phyloP scores from a whole-genome alignment of 2,888 invertebrate species.

The Euclidia mi region DNA sequence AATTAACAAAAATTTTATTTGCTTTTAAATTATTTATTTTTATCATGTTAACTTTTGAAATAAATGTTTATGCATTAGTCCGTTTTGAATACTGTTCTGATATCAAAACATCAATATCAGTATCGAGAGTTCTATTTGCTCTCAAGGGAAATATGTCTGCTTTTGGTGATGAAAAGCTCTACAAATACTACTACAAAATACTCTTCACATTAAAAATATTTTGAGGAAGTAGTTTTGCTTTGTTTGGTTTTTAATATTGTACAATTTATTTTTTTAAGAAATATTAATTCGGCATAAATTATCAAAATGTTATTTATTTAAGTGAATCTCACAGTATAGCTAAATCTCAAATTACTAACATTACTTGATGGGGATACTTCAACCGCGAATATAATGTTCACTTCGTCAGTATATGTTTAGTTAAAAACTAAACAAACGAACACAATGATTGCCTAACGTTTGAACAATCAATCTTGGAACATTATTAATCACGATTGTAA shows the following conservation, averaged over 20 bases:
- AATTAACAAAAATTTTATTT: too few relatives aligned
- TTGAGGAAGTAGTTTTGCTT: too few relatives aligned
- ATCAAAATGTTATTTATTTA: too few relatives aligned
- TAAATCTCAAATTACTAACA: too few relatives aligned
- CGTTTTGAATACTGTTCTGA: neutral
- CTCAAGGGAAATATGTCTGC: conserved; percentile 40
- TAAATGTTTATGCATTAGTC: too few relatives aligned
- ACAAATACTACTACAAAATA: conserved; percentile 27
- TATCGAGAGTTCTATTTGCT: neutral
- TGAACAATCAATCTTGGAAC: conserved; percentile 5
- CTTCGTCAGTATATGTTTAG: neutral
- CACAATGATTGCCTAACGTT: neutral
- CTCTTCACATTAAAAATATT: conserved; percentile 25
- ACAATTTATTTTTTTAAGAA: too few relatives aligned
- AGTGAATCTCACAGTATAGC: too few relatives aligned
- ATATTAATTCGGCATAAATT: too few relatives aligned
- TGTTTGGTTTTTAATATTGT: too few relatives aligned
- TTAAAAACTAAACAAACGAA: neutral
- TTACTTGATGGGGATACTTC: too few relatives aligned
- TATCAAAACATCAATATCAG: conserved; percentile 6
- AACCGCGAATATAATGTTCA: neutral
- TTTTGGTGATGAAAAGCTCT: conserved; percentile 36
- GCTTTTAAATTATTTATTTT: too few relatives aligned
- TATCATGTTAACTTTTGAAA: too few relatives aligned
- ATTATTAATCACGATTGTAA: conserved; percentile 14